These are phyloP conservation scores for Luperina nickerlii DNA, from an alignment of 2,888 invertebrate species.

Conservation along the genomic window DNA sequence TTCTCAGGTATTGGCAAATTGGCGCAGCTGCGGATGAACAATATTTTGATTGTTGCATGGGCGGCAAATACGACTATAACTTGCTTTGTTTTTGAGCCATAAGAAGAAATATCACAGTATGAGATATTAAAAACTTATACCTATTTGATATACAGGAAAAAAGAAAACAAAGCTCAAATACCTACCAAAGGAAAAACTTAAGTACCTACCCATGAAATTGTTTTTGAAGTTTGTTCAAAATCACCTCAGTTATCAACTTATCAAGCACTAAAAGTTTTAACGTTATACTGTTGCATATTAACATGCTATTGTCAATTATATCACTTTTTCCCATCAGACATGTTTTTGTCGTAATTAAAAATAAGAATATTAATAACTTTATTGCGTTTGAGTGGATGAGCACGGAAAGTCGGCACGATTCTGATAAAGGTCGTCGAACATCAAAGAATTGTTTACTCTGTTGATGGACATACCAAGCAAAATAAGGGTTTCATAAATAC, in stretches of 20 bases:
- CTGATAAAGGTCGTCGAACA: conserved; percentile 47
- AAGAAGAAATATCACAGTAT: neutral
- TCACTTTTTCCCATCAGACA: conserved; percentile 63
- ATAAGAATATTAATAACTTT: conserved; percentile 63
- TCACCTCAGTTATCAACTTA: conserved; percentile 15
- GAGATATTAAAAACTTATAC: neutral
- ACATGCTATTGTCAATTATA: conserved; percentile 76
- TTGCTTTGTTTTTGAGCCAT: neutral
- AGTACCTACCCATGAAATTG: neutral
- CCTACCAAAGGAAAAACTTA: neutral
- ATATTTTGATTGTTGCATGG: neutral
- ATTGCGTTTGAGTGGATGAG: conserved; percentile 66
- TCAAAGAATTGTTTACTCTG: conserved; percentile 23
- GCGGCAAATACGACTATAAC: neutral
- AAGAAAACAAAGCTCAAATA: neutral
- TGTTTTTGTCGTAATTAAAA: conserved; percentile 67
- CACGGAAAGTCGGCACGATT: conserved; percentile 58
- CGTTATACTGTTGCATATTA: conserved; percentile 56
- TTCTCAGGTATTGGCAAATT: conserved; percentile 35
- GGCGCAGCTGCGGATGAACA: conserved; percentile 3
- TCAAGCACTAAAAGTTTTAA: conserved; percentile 25
- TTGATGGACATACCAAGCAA: neutral
- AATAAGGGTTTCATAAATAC: neutral
- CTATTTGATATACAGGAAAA: neutral
- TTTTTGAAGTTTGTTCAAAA: neutral